Percentiles rank a stretch among this genome's conserved stretches.
phyloP scores from a whole-genome alignment of 2,797 vertebrate species.

The Cuniculus paca region DNA sequence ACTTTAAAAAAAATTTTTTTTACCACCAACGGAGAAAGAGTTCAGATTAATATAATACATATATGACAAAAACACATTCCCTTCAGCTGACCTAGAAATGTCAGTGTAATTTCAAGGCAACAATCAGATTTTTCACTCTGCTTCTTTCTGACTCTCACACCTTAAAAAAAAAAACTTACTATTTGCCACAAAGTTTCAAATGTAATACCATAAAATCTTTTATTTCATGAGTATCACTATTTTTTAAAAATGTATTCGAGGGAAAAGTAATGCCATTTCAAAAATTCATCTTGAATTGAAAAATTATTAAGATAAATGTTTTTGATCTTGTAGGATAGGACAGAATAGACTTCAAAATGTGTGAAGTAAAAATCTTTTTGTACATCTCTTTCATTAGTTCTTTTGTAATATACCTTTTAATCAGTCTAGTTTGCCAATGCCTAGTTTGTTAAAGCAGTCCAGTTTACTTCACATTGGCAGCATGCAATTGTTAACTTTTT shows the following conservation, averaged over 20 bases:
- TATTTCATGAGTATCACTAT: slow-evolving; percentile 3
- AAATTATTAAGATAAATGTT: not conserved
- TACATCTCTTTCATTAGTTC: not conserved
- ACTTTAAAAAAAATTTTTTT: not conserved
- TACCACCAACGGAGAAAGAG: not conserved
- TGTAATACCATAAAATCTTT: not conserved
- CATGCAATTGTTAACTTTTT: not conserved
- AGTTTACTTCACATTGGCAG: not conserved
- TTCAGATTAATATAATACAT: not conserved
- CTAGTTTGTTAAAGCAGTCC: not conserved
- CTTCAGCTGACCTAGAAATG: not conserved
- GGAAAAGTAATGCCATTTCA: not conserved
- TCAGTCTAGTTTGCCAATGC: not conserved
- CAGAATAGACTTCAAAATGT: not conserved
- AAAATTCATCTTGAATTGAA: not conserved
- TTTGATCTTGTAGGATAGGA: not conserved
- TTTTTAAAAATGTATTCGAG: slow-evolving; percentile 26
- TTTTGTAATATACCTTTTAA: not conserved
- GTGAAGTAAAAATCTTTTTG: not conserved
- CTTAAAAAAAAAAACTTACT: slow-evolving; percentile 31
- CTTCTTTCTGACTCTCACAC: not conserved
- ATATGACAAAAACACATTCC: not conserved
- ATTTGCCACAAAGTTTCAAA: not conserved
- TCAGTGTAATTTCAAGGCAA: not conserved
- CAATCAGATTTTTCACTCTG: not conserved